Evolutionary conservation across 2,113 vertebrate species (phyloP).

Genomic region (Gracilinanus agilis): DNA sequence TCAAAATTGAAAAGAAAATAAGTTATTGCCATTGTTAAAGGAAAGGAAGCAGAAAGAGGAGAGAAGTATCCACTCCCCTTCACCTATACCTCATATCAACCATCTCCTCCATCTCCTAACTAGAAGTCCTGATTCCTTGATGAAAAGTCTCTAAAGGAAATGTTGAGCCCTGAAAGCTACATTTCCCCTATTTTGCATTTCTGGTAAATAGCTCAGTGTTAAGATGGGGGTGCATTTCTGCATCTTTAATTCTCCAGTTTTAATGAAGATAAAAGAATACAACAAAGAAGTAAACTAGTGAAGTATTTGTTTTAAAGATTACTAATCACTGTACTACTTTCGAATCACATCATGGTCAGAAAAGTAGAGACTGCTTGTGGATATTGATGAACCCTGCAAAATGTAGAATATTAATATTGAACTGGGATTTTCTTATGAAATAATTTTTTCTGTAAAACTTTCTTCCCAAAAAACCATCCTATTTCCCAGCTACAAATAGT

Average conservation of each 20-base stretch:
- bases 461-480: too few species aligned
- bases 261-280: neutral
- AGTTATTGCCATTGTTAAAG: neutral
- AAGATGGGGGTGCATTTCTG: neutral
- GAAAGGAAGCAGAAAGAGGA: conserved; percentile 18
- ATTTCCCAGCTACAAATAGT: too few species aligned
- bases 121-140: neutral
- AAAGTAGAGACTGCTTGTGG: neutral
- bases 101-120: neutral
- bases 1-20: conserved; percentile 15
- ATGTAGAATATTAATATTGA: too few species aligned
- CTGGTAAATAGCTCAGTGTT: neutral
- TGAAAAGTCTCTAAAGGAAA: neutral
- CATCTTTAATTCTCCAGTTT: neutral
- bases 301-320: neutral
- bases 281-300: neutral
- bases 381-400: neutral
- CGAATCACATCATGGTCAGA: neutral
- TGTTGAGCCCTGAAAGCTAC: neutral
- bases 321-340: neutral
- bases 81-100: neutral
- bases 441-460: too few species aligned
- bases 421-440: too few species aligned
- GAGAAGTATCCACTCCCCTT: neutral
- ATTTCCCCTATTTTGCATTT: conserved; percentile 5